These are phyloP conservation scores for Mactra quadrangularis DNA, from an alignment of 1,140 invertebrate genomes.

Conservation along the genomic window DNA sequence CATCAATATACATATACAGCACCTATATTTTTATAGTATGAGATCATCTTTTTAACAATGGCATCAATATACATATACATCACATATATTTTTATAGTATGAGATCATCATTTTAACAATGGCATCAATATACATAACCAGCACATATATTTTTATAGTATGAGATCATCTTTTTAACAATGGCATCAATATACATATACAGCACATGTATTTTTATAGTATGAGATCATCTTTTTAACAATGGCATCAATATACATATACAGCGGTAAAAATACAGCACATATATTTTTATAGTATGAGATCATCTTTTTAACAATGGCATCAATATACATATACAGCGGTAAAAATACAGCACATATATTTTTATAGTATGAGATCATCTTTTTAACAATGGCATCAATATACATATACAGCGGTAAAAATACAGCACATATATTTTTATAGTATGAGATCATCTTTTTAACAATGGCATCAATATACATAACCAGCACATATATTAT, in stretches of 20 bases:
- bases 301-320: too few relatives aligned
- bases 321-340: too few relatives aligned
- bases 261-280: not conserved
- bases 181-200: not conserved
- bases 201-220: not conserved
- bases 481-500: conserved; percentile 7
- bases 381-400: too few relatives aligned
- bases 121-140: not conserved
- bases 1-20: too few relatives aligned
- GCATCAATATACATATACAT: conserved; percentile 1
- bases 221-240: conserved; percentile 1
- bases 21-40: too few relatives aligned
- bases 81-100: not conserved
- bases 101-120: not conserved
- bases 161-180: not conserved
- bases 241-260: too few relatives aligned
- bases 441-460: not conserved
- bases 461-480: conserved; percentile 18
- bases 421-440: too few relatives aligned
- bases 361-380: not conserved
- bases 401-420: not conserved
- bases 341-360: too few relatives aligned
- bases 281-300: not conserved
- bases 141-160: not conserved
- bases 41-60: too few relatives aligned